Conservation (phyloP, 2,888 invertebrate species). For the Disparrhopalites patrizii region DNA sequence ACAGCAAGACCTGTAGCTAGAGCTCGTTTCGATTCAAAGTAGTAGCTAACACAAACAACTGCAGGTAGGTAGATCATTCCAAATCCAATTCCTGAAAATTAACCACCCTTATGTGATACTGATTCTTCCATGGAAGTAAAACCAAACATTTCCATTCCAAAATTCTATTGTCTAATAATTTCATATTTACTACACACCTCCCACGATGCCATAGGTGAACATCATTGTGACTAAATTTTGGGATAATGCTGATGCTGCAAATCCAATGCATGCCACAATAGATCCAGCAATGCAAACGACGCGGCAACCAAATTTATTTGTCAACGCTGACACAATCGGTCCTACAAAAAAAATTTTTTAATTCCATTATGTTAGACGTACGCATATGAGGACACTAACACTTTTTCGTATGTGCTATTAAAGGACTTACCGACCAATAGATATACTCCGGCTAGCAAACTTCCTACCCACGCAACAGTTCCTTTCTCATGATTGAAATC, state of each 20-base stretch:
- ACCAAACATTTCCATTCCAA: neutral
- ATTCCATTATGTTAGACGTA: neutral
- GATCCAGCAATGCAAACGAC: slow-evolving; percentile 90
- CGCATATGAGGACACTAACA: neutral
- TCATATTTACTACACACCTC: slow-evolving; percentile 63
- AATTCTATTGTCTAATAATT: neutral
- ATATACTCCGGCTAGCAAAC: slow-evolving; percentile 91
- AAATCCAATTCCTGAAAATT: slow-evolving; percentile 72
- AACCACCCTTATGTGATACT: neutral
- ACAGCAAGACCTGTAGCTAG: slow-evolving; percentile 76
- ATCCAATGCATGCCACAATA: slow-evolving; percentile 75
- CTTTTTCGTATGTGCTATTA: neutral
- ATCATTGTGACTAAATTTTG: slow-evolving; percentile 83
- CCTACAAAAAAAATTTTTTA: slow-evolving; percentile 56
- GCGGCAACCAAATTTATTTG: slow-evolving; percentile 85
- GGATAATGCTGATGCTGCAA: slow-evolving; percentile 82
- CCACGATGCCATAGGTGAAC: slow-evolving; percentile 86
- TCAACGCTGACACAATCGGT: slow-evolving; percentile 89
- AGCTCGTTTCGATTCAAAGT: slow-evolving; percentile 92
- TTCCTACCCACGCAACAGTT: slow-evolving; percentile 66
- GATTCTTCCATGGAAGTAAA: neutral
- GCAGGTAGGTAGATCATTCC: slow-evolving; percentile 93
- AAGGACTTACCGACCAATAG: slow-evolving; percentile 73
- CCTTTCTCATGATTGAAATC: slow-evolving; percentile 77
- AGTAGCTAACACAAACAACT: slow-evolving; percentile 94